Conservation (phyloP, 1,140 invertebrate genomes). For the Bombus affinis region DNA sequence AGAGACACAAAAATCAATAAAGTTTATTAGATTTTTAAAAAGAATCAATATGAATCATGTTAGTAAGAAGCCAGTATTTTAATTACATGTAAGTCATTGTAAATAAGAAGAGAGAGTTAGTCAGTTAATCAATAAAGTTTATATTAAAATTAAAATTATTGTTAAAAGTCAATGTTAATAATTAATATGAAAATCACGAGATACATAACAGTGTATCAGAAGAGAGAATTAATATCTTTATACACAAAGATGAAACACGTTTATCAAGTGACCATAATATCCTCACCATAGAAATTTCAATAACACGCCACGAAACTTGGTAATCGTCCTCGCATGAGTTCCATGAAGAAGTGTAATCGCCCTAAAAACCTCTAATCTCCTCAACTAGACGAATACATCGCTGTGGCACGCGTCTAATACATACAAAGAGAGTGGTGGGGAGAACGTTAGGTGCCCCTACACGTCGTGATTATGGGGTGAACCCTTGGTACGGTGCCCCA, state of each 20-base stretch:
- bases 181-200: background rate
- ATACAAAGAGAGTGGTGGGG: slow-evolving; percentile 63
- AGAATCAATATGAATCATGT: too few relatives aligned
- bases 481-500: slow-evolving; percentile 75
- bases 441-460: slow-evolving; percentile 68
- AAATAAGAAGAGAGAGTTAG: too few relatives aligned
- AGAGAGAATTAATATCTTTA: background rate
- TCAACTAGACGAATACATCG: slow-evolving; percentile 73
- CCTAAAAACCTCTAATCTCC: slow-evolving; percentile 81
- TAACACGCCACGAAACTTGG: slow-evolving; percentile 12
- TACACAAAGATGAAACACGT: background rate
- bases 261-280: background rate
- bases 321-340: slow-evolving; percentile 50
- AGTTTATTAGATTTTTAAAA: background rate
- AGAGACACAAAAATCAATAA: background rate
- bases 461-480: slow-evolving; percentile 77
- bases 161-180: background rate
- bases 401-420: slow-evolving; percentile 73
- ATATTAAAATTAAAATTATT: too few relatives aligned
- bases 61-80: too few relatives aligned
- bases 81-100: too few relatives aligned
- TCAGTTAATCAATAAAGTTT: too few relatives aligned
- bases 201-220: background rate
- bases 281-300: background rate
- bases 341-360: slow-evolving; percentile 76